These are phyloP conservation scores for Oopsacas minuta DNA, from an alignment of 37 sponge, comb jelly and placozoan genomes.

Conservation along the genomic window DNA sequence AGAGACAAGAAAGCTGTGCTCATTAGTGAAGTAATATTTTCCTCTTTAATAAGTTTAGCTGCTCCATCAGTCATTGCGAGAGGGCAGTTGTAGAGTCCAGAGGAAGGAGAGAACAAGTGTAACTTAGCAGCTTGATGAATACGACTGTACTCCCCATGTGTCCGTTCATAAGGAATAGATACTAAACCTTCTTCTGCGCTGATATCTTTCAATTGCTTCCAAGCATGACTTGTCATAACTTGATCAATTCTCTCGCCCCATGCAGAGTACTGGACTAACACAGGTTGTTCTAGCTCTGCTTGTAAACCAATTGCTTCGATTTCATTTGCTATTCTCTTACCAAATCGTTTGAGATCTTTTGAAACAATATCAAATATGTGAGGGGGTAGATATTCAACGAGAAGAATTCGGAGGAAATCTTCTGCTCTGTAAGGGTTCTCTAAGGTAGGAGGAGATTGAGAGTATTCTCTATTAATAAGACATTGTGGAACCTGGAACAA, in stretches of 20 bases:
- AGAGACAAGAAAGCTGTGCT: slow-evolving; percentile 32
- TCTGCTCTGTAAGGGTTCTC: slow-evolving; percentile 42
- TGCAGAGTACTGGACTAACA: slow-evolving; percentile 41
- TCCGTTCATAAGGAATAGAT: slow-evolving; percentile 52
- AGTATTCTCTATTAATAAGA: too few species aligned
- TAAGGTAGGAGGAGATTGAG: slow-evolving; percentile 35
- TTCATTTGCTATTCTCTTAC: slow-evolving; percentile 42
- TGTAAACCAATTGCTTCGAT: slow-evolving; percentile 50
- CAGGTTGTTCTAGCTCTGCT: slow-evolving; percentile 59
- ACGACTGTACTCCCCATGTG: slow-evolving; percentile 54
- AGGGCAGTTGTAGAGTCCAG: slow-evolving; percentile 91
- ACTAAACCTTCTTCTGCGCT: slow-evolving; percentile 81
- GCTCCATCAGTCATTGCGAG: slow-evolving; percentile 99
- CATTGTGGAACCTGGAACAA: too few species aligned
- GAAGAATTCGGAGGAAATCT: slow-evolving; percentile 26
- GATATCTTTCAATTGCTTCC: slow-evolving; percentile 58
- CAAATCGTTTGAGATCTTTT: slow-evolving; percentile 50
- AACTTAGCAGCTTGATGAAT: slow-evolving; percentile 62
- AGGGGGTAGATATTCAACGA: neutral
- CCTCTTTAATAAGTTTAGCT: slow-evolving; percentile 55
- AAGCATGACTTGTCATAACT: slow-evolving; percentile 48
- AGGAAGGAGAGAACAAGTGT: slow-evolving; percentile 58
- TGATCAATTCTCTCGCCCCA: slow-evolving; percentile 75
- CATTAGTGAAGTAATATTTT: neutral
- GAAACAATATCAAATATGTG: slow-evolving; percentile 23